Evolutionary conservation across 2,888 invertebrate genomes (phyloP).

Genomic region (Cactoblastis cactorum): DNA sequence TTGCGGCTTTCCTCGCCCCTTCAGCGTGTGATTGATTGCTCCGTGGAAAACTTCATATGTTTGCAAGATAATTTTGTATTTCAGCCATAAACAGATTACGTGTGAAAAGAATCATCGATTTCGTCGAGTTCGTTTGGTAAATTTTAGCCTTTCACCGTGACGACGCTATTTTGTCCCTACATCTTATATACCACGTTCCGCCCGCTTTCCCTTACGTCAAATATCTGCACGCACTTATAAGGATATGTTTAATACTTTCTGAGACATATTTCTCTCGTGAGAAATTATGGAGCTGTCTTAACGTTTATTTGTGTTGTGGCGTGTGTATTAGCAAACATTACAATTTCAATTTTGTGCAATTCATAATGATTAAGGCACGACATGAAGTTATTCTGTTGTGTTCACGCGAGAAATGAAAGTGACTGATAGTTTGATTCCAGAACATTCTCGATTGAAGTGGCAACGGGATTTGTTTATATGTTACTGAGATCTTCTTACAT

Average conservation of each 20-base stretch:
- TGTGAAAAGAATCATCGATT: conserved; percentile 70
- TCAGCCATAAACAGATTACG: conserved; percentile 76
- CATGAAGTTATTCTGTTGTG: conserved; percentile 49
- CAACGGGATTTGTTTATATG: conserved; percentile 9
- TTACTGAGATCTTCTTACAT: conserved; percentile 1
- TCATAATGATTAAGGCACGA: conserved; percentile 43
- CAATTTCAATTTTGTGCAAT: conserved; percentile 38
- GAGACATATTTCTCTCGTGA: conserved; percentile 24
- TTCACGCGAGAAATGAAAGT: conserved; percentile 76
- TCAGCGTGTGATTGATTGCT: conserved; percentile 70
- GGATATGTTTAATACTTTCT: conserved; percentile 19
- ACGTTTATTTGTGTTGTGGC: conserved; percentile 27
- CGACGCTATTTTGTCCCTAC: conserved; percentile 49
- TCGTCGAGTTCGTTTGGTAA: conserved; percentile 39
- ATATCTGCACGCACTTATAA: conserved; percentile 11
- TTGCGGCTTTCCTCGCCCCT: conserved; percentile 66
- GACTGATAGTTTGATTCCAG: conserved; percentile 41
- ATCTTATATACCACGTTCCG: conserved; percentile 33
- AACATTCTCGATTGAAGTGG: conserved; percentile 19
- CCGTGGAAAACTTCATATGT: conserved; percentile 74
- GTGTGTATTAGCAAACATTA: conserved; percentile 28
- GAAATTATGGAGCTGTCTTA: conserved; percentile 30
- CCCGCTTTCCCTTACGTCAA: conserved; percentile 8
- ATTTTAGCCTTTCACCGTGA: conserved; percentile 57
- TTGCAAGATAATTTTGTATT: conserved; percentile 77